A percentile compares a stretch with the other conserved stretches of the same genome.
These are phyloP conservation scores for Desmophyllum pertusum DNA, from an alignment of 92 coral and sea anemone genomes.

Conservation along the genomic window DNA sequence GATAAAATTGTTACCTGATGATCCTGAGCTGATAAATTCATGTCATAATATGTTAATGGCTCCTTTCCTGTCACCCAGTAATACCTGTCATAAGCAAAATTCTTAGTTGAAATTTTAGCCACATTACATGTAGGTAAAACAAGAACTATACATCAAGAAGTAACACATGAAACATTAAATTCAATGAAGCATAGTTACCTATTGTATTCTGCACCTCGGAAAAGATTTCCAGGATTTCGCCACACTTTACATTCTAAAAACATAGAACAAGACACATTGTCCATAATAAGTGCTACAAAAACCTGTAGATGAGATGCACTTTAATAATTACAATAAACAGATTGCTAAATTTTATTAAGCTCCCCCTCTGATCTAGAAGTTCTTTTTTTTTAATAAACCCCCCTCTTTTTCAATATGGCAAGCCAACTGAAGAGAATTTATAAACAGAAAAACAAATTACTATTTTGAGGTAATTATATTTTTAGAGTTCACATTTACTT, in stretches of 20 bases:
- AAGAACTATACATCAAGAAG: not conserved
- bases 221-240: slow-evolving; percentile 97
- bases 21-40: slow-evolving; percentile 98
- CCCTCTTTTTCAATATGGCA: too few relatives aligned
- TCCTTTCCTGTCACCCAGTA: slow-evolving; percentile 97
- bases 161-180: not conserved
- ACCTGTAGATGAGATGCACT: too few relatives aligned
- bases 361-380: too few relatives aligned
- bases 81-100: slow-evolving; percentile 60
- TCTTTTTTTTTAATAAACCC: too few relatives aligned
- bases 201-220: slow-evolving; percentile 96
- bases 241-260: slow-evolving; percentile 94
- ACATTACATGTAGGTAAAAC: not conserved
- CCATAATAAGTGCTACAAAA: not conserved
- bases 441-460: too few relatives aligned
- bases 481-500: too few relatives aligned
- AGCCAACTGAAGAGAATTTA: too few relatives aligned
- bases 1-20: slow-evolving; percentile 78
- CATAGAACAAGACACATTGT: not conserved
- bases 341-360: too few relatives aligned
- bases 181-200: slow-evolving; percentile 52
- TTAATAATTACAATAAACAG: too few relatives aligned
- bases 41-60: slow-evolving; percentile 90
- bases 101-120: not conserved
- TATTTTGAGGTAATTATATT: too few relatives aligned